A percentile compares a stretch with the other conserved stretches of the same genome.
phyloP scores from a whole-genome alignment of 2,888 invertebrate species.

The Troides helena region DNA sequence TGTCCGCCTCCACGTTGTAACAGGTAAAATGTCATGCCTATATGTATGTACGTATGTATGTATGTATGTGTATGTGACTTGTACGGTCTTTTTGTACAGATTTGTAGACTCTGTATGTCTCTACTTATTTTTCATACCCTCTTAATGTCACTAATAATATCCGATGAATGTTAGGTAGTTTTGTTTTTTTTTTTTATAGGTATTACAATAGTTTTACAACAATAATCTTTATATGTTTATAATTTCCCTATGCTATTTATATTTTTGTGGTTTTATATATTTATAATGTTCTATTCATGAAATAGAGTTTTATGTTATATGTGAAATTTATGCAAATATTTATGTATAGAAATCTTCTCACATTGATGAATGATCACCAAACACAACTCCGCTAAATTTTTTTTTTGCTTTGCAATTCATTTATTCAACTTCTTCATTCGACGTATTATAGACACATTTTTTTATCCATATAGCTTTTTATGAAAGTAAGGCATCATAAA shows the following conservation, averaged over 20 bases:
- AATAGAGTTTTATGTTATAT: neutral
- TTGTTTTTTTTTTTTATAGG: too few species aligned
- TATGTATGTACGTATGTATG: conserved; percentile 31
- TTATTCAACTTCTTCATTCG: too few species aligned
- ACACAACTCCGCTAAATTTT: too few species aligned
- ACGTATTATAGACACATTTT: too few species aligned
- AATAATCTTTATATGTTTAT: neutral
- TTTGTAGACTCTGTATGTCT: conserved; percentile 9
- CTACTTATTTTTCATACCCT: neutral
- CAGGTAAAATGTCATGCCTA: conserved; percentile 41
- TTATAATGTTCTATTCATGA: neutral
- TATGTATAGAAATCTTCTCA: neutral
- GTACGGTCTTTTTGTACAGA: conserved; percentile 13
- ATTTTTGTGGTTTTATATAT: neutral
- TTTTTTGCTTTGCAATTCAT: too few species aligned
- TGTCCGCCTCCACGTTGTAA: conserved; percentile 43
- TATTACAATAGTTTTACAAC: neutral
- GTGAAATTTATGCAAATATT: neutral
- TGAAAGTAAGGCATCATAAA: too few species aligned
- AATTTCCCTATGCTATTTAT: neutral
- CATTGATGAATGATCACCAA: too few species aligned
- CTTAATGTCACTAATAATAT: too few species aligned
- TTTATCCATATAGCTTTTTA: too few species aligned
- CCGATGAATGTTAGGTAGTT: too few species aligned
- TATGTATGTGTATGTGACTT: conserved; percentile 38